Base-by-base conservation (phyloP, 1,140 invertebrate species). In the Drosophila punjabiensis region DNA sequence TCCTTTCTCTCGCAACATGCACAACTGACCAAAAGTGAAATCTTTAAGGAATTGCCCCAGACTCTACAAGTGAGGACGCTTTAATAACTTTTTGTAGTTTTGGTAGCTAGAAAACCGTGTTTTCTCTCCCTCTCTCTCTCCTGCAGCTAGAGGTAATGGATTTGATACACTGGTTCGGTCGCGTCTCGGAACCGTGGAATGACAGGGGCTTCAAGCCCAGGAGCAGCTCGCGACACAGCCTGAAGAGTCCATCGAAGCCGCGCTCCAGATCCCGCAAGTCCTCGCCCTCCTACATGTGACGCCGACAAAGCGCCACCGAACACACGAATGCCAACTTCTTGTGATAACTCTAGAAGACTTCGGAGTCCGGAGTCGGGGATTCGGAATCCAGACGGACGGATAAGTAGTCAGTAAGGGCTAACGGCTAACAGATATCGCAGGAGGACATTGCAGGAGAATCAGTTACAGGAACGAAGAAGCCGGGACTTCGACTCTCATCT, bases 11-110 rank as follows among this genome's bases (percentile, higher is more conserved):
- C 94, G 24, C 92, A 94, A 69, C 94, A 96, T 86, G 94, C 95
- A 24, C 93, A 94, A 62, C 81, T 96, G n/a, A 94, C 94, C 43
- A 94, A 95, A 60, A 94, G 93, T 82, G 95, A 96, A 68, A 93
- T 95, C 35, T 96, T 95, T 81, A 94, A 94, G 76, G 95, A 96
- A 81, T 92, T 96, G 60, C 95, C 95, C 7, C 94, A 94, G 67
- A 93, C 94, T 47, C 87, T 96, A 58, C 95, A 96, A 86, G 94
- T 95, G 61, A 58, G 37, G 28, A 18, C 5, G 14, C 20, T 20
- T 5, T 11, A 5, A 28, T 33, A 45, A 33, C 14, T 32, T 16
- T 8, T 2, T 9, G 1, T 9, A 10, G 3, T 14, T 35, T 18
- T 33, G 10, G 7, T 13, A 18, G 13, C 5, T 6, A 20, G 60